A percentile compares a stretch with the other conserved stretches of the same genome.
phyloP scores from a whole-genome alignment of 2,797 vertebrate species.

The Champsocephalus esox region DNA sequence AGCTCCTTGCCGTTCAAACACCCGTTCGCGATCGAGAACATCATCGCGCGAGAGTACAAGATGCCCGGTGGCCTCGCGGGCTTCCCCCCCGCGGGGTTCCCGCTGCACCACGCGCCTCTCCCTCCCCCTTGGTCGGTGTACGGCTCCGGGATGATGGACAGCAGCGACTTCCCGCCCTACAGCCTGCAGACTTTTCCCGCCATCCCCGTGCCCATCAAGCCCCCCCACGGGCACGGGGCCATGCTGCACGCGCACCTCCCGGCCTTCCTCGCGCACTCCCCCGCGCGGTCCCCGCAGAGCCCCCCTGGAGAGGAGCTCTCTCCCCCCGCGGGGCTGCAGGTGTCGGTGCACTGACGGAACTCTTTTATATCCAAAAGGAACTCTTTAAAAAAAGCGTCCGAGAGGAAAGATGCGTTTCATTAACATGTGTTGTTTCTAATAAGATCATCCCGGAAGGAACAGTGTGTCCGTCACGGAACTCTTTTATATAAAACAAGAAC shows the following conservation, averaged over 20 bases:
- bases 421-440: neutral
- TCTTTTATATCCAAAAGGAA: too few relatives aligned
- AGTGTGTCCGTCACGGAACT: neutral
- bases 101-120: constrained; percentile 90
- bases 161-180: constrained; percentile 91
- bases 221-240: constrained; percentile 85
- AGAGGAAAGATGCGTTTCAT: constrained; percentile 19
- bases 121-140: constrained; percentile 93
- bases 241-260: constrained; percentile 90
- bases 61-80: constrained; percentile 92
- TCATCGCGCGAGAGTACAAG: constrained; percentile 96
- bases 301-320: constrained; percentile 91
- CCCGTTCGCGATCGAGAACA: constrained; percentile 97
- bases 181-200: constrained; percentile 94
- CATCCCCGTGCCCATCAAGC: constrained; percentile 95
- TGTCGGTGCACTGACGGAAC: constrained; percentile 92
- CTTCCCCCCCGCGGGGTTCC: constrained; percentile 90
- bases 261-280: constrained; percentile 92
- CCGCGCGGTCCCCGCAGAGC: constrained; percentile 87
- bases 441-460: neutral
- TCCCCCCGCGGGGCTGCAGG: constrained; percentile 88
- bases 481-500: too few relatives aligned
- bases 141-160: constrained; percentile 90
- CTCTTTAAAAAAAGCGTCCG: constrained; percentile 29
- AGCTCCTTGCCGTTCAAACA: constrained; percentile 92